A percentile compares a stretch with the other conserved stretches of the same genome.
phyloP scores from a whole-genome alignment of 2,888 invertebrate genomes.

The Magallana nippona region DNA sequence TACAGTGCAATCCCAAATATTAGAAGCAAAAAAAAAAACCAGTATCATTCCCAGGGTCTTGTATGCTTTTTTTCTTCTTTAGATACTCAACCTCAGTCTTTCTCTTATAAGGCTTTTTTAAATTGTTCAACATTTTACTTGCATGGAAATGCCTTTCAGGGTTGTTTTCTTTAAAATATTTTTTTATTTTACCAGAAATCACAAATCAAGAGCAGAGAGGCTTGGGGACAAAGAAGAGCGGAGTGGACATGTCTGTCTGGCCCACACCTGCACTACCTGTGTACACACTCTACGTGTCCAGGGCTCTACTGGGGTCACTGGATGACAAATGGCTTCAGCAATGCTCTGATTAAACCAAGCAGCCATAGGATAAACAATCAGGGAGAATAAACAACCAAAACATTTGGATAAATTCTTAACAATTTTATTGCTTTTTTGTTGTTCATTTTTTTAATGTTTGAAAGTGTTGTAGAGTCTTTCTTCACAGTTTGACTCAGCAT shows the following conservation, averaged over 20 bases:
- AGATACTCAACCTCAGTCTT: too few species aligned
- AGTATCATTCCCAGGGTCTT: too few species aligned
- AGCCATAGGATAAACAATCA: background rate
- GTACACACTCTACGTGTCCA: slow-evolving; percentile 8
- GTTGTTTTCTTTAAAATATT: background rate
- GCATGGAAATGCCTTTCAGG: background rate
- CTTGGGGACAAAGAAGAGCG: background rate
- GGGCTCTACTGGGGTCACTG: background rate
- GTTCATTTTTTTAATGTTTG: background rate
- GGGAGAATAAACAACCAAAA: background rate
- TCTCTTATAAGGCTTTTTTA: too few species aligned
- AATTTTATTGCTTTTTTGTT: slow-evolving; percentile 27
- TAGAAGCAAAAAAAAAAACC: too few species aligned
- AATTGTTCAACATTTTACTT: background rate
- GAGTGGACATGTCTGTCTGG: background rate
- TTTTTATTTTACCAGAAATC: background rate
- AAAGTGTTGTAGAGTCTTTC: background rate
- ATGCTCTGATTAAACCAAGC: slow-evolving; percentile 17
- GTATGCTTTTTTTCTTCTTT: too few species aligned
- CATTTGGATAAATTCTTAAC: background rate
- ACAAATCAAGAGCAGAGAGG: background rate
- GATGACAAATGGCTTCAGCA: slow-evolving; percentile 18
- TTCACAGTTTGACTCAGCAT: background rate
- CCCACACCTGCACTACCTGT: slow-evolving; percentile 21
- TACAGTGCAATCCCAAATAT: background rate